Base-by-base conservation (phyloP, 2,888 invertebrate genomes). In the Psylliodes chrysocephalus region DNA sequence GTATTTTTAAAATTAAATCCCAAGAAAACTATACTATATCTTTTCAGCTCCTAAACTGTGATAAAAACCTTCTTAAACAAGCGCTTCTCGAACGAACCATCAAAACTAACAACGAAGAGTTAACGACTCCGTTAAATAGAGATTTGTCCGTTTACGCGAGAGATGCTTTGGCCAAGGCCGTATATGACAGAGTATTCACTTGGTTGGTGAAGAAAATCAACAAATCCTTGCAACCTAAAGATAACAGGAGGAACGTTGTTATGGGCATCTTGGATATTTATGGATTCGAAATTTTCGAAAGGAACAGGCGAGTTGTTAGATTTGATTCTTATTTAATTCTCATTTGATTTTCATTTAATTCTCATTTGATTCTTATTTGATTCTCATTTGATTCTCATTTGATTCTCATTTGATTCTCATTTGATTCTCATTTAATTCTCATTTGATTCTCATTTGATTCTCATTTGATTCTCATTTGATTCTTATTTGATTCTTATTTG, bases 251-350 rank as follows among this genome's bases (percentile, higher is more conserved):
- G 64, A 89, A 89, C 17, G 86, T 87, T 1, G 91, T 95, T 0
- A 93, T 96, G 83, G 96, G 96, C 1, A 93, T 96, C 71, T 83
- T 96, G 70, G 96, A 96, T 80, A 96, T 96, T 74, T 96, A 96
- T 76, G 96, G 96, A 51, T 96, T 96, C 79, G 96, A 96, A 83
- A 94, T 96, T 70, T 95, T 96, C 84, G 88, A 92, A 55, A 91
- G 88, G 72, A 96, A 96, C 79, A 92, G 92, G 91, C 92, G 75
- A 78, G 78, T 28, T n/a, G n/a, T n/a, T n/a, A n/a, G n/a, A n/a
- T n/a, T n/a, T n/a, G n/a, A n/a, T n/a, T n/a, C n/a, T n/a, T n/a
- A n/a, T n/a, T n/a, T n/a, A n/a, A n/a, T n/a, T n/a, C n/a, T n/a
- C n/a, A n/a, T n/a, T n/a, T n/a, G n/a, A n/a, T n/a, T n/a, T n/a